Percentiles rank a stretch among this genome's conserved stretches.
These are phyloP conservation scores for Hypselothyrea guttata DNA, from an alignment of 2,888 invertebrate species.

Conservation along the genomic window DNA sequence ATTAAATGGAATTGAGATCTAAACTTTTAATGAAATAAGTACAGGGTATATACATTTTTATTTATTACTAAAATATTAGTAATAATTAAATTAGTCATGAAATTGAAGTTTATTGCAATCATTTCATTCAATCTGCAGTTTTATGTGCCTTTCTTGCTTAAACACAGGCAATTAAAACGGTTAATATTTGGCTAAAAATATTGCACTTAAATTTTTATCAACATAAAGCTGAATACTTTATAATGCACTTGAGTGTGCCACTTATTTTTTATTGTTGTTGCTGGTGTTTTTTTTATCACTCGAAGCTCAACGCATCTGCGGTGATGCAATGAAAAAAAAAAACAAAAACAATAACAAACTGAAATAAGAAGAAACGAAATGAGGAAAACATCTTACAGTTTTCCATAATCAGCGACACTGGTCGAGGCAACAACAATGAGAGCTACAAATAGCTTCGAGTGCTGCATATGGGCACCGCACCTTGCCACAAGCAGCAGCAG, in stretches of 20 bases:
- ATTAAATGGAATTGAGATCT: too few relatives aligned
- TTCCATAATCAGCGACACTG: slow-evolving; percentile 67
- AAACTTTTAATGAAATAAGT: too few relatives aligned
- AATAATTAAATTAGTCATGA: too few relatives aligned
- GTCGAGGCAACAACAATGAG: slow-evolving; percentile 41
- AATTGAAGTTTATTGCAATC: too few relatives aligned
- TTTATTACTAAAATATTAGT: too few relatives aligned
- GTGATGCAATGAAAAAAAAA: slow-evolving; percentile 61
- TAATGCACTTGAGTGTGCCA: slow-evolving; percentile 24
- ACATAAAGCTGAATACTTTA: slow-evolving; percentile 28
- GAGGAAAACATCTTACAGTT: slow-evolving; percentile 72
- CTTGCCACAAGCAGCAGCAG: slow-evolving; percentile 66
- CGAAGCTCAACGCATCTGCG: slow-evolving; percentile 32
- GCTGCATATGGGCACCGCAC: slow-evolving; percentile 75
- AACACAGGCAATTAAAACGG: too few relatives aligned
- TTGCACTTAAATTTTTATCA: slow-evolving; percentile 22
- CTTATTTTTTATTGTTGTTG: slow-evolving; percentile 23
- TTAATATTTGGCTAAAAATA: neutral
- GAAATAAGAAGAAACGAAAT: slow-evolving; percentile 27
- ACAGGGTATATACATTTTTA: too few relatives aligned
- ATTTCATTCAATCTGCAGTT: too few relatives aligned
- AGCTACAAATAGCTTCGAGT: slow-evolving; percentile 72
- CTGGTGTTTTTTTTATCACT: slow-evolving; percentile 32
- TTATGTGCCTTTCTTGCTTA: too few relatives aligned
- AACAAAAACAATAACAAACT: slow-evolving; percentile 12